These are phyloP conservation scores for Palythoa grandis DNA, from an alignment of 92 coral and sea anemone species.

Conservation along the genomic window DNA sequence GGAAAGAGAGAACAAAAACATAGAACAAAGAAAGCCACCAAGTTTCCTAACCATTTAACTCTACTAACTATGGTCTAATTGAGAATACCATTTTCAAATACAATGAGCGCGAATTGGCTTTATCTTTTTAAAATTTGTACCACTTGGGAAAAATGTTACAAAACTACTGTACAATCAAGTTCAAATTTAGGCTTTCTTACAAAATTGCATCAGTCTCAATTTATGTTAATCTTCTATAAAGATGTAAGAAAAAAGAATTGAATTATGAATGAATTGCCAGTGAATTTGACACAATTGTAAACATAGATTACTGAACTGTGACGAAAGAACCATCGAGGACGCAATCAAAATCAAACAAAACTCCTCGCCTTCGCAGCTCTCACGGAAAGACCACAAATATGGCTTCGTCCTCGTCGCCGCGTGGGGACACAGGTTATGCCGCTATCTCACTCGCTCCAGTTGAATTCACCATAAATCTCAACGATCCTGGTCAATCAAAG, in stretches of 20 bases:
- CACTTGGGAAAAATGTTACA: no score
- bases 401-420: not conserved
- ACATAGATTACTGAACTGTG: constrained; percentile 28
- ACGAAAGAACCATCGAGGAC: not conserved
- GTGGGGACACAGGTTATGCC: not conserved
- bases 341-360: not conserved
- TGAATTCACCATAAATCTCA: constrained; percentile 20
- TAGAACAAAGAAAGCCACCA: no score
- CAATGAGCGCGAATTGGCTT: no score
- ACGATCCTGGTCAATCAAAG: constrained; percentile 14
- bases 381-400: not conserved
- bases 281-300: constrained; percentile 14
- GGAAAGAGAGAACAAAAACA: no score
- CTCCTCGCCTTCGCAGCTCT: not conserved
- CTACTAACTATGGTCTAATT: no score
- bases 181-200: no score
- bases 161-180: no score
- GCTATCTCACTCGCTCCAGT: constrained; percentile 10
- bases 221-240: not conserved
- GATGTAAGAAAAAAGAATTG: not conserved
- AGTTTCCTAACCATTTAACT: no score
- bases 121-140: no score
- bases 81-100: no score
- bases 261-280: not conserved
- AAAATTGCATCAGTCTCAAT: not conserved